phyloP scores from a whole-genome alignment of 2,888 invertebrate species.

The Rapana venosa region DNA sequence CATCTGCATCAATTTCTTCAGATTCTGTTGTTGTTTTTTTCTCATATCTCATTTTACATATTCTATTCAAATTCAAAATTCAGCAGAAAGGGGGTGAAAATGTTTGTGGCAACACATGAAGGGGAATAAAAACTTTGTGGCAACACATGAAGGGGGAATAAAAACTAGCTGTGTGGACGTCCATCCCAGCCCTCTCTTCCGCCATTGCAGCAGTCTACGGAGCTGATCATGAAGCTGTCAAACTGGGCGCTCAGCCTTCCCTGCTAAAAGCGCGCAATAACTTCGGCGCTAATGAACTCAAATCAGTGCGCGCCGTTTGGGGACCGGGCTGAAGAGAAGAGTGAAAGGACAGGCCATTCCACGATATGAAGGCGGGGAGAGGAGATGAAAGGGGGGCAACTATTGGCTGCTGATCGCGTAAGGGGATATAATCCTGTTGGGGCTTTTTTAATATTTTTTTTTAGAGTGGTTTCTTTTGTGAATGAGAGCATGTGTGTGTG shows the following conservation, averaged over 20 bases:
- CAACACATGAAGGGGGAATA: background rate
- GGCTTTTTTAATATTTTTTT: background rate
- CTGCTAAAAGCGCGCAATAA: background rate
- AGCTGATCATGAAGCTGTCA: background rate
- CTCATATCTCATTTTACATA: no score
- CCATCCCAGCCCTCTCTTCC: no score
- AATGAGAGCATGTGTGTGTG: background rate
- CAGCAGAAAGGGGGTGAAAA: background rate
- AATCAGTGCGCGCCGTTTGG: slow-evolving; percentile 2
- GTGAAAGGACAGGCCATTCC: background rate
- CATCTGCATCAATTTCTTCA: no score
- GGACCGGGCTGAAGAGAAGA: background rate
- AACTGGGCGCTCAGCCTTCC: background rate
- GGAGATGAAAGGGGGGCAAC: background rate
- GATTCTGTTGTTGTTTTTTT: no score
- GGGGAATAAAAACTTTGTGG: background rate
- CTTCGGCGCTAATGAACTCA: slow-evolving; percentile 16
- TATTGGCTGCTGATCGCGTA: slow-evolving; percentile 5
- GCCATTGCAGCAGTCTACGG: background rate
- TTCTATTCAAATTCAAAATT: no score
- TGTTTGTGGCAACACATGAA: background rate
- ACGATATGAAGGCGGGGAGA: background rate
- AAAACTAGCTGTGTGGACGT: no score
- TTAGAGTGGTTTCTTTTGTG: background rate
- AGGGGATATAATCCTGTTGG: background rate